Evolutionary conservation across 2,797 vertebrate species (phyloP), one percentile per base, ranked within the genome.

Genomic region (Hemibagrus guttatus): DNA sequence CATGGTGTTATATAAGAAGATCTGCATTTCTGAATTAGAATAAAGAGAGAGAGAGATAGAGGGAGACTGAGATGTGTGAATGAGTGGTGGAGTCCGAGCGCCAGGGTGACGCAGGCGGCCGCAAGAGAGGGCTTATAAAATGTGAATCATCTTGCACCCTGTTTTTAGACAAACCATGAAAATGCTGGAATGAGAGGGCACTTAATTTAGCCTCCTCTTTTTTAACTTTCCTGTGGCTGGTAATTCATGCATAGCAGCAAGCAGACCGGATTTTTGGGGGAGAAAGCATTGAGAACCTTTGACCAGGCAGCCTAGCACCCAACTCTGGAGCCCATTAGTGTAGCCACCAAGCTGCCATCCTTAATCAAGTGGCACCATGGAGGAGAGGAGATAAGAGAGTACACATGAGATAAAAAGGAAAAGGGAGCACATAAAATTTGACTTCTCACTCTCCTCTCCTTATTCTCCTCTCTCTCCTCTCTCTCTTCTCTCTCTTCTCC

Each of bases 81-180:
- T 88, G 86, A 90, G 89, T 28, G 81, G 87, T 88, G 84, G 87
- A 90, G 90, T 89, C 89, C 87, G 76, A 89, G 89, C 61, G 86
- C 87, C 86, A 87, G 88, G 86, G 90, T 90, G 91, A 91, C 89
- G 91, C 91, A 91, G 91, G 79, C 85, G 49, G 72, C 92, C 87
- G 85, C 91, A 92, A 91, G 85, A 89, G 90, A 91, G 89, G 84
- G 89, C 91, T 93, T 91, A 92, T 92, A 92, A 93, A 92, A 92
- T 91, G 91, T 91, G 91, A 93, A 93, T 92, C 91, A 92, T 92
- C 91, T 92, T 92, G 91, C 91, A 90, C 90, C 89, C 92, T 91
- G 86, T 91, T 92, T 92, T 92, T 91, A 92, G 92, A 92, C 92
- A 91, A 92, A 93, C 92, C 92, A 92, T 91, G 92, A 92, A 92